These are phyloP conservation scores for Xenopus tropicalis DNA, from an alignment of 2,113 vertebrate species.

Conservation along the genomic window DNA sequence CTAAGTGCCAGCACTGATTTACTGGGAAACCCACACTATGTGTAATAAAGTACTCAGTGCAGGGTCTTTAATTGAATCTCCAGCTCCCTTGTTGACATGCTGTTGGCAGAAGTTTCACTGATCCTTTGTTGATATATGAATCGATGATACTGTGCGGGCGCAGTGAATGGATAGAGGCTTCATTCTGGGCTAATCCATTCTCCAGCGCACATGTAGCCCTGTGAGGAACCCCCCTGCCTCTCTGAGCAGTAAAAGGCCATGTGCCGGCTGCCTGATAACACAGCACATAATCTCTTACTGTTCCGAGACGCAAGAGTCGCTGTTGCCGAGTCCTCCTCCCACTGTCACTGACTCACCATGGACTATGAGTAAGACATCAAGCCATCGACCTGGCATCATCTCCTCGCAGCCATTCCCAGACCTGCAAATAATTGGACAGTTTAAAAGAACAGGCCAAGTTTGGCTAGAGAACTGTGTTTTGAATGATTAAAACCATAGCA, in stretches of 20 bases:
- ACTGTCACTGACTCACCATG: no score
- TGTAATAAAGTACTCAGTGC: background rate
- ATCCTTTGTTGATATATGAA: background rate
- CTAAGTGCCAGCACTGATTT: background rate
- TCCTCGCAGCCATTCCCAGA: no score
- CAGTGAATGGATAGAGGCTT: background rate
- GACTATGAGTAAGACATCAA: no score
- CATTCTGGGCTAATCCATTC: background rate
- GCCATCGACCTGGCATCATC: no score
- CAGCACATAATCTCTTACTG: slow-evolving; percentile 63
- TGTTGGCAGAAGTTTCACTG: background rate
- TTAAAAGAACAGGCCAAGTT: no score
- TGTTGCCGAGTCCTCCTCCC: background rate
- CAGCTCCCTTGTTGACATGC: background rate
- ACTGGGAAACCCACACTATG: background rate
- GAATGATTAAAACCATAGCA: no score
- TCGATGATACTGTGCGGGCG: background rate
- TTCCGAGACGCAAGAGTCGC: slow-evolving; percentile 45
- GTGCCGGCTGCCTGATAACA: slow-evolving; percentile 48
- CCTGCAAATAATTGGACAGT: no score
- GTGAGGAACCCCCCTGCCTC: slow-evolving; percentile 34
- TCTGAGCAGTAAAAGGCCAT: slow-evolving; percentile 55
- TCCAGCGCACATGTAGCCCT: background rate
- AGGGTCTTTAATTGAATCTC: background rate
- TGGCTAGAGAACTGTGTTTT: no score